Conservation (phyloP, 2,888 invertebrate species). For the Candidula unifasciata region DNA sequence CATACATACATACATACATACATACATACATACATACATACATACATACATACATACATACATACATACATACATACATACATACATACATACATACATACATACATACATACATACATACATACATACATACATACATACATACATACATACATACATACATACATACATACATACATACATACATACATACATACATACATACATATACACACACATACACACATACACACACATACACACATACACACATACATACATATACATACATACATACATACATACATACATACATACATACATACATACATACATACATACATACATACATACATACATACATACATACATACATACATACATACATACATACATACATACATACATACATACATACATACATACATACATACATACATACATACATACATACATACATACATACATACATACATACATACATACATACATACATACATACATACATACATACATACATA, state of each 20-base stretch:
- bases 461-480: slow-evolving; percentile 20
- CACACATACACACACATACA: neutral
- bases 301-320: slow-evolving; percentile 18
- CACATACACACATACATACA: slow-evolving; percentile 5
- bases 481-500: slow-evolving; percentile 3
- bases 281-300: slow-evolving; percentile 17
- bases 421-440: slow-evolving; percentile 19
- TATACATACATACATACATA: slow-evolving; percentile 11
- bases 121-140: slow-evolving; percentile 20
- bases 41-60: slow-evolving; percentile 2
- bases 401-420: slow-evolving; percentile 10
- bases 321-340: slow-evolving; percentile 14
- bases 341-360: slow-evolving; percentile 20
- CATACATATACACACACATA: slow-evolving; percentile 1
- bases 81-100: slow-evolving; percentile 18
- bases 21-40: slow-evolving; percentile 17
- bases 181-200: slow-evolving; percentile 6
- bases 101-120: slow-evolving; percentile 14
- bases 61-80: slow-evolving; percentile 17
- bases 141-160: slow-evolving; percentile 23
- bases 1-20: slow-evolving; percentile 1
- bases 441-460: slow-evolving; percentile 14
- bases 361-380: slow-evolving; percentile 24
- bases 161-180: slow-evolving; percentile 23
- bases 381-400: slow-evolving; percentile 7